A percentile compares a stretch with the other conserved stretches of the same genome.
Evolutionary conservation across 1,140 invertebrate genomes (phyloP).

Genomic region (Bacillus rossius): DNA sequence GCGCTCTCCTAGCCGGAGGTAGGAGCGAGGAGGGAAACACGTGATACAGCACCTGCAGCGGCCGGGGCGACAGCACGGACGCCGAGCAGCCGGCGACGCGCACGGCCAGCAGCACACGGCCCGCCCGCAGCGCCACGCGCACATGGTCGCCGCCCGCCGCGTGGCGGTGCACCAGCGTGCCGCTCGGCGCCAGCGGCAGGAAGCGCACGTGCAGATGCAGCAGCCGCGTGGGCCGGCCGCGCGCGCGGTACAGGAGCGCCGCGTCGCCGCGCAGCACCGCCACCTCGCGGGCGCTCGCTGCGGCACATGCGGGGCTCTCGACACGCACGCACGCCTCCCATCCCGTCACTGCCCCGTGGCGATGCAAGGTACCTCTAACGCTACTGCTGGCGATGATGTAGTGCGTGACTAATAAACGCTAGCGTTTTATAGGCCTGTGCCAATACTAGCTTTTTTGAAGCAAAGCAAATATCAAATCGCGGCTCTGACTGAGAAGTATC

Average conservation of each 20-base stretch:
- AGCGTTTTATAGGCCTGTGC: too few species aligned
- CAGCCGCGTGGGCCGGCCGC: neutral
- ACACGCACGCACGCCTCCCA: neutral
- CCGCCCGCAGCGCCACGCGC: neutral
- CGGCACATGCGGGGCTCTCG: neutral
- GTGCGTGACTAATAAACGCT: neutral
- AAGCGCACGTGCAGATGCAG: constrained; percentile 2
- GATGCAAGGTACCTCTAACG: neutral
- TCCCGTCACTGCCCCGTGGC: neutral
- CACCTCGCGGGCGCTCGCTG: constrained; percentile 1
- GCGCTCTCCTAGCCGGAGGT: neutral
- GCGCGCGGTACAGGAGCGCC: neutral
- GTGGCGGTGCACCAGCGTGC: neutral
- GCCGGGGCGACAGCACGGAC: neutral
- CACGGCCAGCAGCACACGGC: neutral
- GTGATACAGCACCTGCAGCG: neutral
- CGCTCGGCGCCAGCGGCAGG: neutral
- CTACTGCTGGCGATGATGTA: neutral
- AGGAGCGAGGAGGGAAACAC: neutral
- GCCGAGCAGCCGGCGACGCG: neutral
- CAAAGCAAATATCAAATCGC: too few species aligned
- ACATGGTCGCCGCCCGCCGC: neutral
- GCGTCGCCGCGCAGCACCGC: neutral
- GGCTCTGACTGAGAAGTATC: too few species aligned
- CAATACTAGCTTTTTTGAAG: too few species aligned